Evolutionary conservation across 2,888 invertebrate genomes (phyloP).

Genomic region (Coecobrya sp.): DNA sequence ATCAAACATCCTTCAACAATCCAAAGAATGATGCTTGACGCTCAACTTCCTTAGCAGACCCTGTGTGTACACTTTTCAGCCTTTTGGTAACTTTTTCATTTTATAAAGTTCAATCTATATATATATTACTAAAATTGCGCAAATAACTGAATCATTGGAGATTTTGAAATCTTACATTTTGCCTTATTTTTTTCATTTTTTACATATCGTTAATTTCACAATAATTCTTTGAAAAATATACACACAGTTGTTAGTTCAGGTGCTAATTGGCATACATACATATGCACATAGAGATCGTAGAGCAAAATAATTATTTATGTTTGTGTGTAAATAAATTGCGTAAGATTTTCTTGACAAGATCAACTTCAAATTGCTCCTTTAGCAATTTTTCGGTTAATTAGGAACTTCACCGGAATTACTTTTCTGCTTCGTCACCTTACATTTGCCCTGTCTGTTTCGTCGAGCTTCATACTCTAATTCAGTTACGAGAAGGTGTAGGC

Average conservation of each 20-base stretch:
- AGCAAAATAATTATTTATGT: no score
- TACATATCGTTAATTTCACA: background rate
- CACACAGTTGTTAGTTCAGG: conserved; percentile 18
- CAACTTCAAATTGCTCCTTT: conserved; percentile 41
- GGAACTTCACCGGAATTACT: conserved; percentile 57
- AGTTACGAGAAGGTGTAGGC: conserved; percentile 9
- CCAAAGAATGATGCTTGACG: background rate
- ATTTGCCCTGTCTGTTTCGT: conserved; percentile 53
- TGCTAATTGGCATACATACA: conserved; percentile 12
- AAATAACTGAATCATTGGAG: conserved; percentile 19
- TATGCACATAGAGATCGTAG: background rate
- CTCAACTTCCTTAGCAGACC: conserved; percentile 15
- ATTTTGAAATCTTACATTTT: background rate
- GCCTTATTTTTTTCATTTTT: background rate
- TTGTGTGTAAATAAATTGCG: conserved; percentile 28
- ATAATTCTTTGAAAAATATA: background rate
- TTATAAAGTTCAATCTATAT: background rate
- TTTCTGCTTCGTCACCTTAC: conserved; percentile 60
- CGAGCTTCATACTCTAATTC: conserved; percentile 47
- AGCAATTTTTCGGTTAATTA: conserved; percentile 58
- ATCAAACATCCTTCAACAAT: conserved; percentile 23
- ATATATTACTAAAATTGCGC: conserved; percentile 12
- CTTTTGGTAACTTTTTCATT: background rate
- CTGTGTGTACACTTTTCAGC: conserved; percentile 3
- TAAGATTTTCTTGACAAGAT: conserved; percentile 30